Conservation (phyloP, 2,888 invertebrate species). For the Drymonia ruficornis region DNA sequence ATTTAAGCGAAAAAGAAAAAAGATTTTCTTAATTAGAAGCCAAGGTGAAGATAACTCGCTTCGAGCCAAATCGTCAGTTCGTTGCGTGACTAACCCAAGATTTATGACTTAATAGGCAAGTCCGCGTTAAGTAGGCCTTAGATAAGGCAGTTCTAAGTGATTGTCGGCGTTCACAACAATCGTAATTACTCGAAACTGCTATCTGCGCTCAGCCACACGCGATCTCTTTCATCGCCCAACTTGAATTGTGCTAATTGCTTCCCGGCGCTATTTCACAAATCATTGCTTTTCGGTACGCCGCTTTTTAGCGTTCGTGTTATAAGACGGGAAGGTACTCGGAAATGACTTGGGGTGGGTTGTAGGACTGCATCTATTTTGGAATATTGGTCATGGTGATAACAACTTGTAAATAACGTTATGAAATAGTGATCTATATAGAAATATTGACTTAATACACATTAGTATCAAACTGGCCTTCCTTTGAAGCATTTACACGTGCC, state of each 20-base stretch:
- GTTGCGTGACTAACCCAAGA: slow-evolving; percentile 78
- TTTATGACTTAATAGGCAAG: slow-evolving; percentile 83
- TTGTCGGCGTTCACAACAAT: slow-evolving; percentile 84
- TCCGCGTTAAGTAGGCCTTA: slow-evolving; percentile 81
- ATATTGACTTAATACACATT: too few relatives aligned
- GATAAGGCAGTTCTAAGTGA: slow-evolving; percentile 84
- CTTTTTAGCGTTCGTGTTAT: slow-evolving; percentile 9
- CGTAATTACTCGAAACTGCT: slow-evolving; percentile 83
- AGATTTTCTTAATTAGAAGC: slow-evolving; percentile 75
- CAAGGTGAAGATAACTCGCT: slow-evolving; percentile 75
- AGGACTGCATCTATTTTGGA: background rate
- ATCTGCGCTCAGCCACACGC: slow-evolving; percentile 76
- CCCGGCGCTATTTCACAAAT: slow-evolving; percentile 54
- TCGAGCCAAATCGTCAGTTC: slow-evolving; percentile 73
- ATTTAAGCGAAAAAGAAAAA: slow-evolving; percentile 47
- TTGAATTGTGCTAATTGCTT: slow-evolving; percentile 75
- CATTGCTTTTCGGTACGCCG: slow-evolving; percentile 33
- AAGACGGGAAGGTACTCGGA: background rate
- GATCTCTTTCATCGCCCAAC: slow-evolving; percentile 74
- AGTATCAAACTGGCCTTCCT: too few relatives aligned
- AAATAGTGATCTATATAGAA: too few relatives aligned
- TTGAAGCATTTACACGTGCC: too few relatives aligned
- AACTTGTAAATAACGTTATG: too few relatives aligned
- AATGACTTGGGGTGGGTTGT: background rate
- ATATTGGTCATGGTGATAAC: background rate